phyloP scores from a whole-genome alignment of 2,888 invertebrate genomes.

The Sminthurinus aureus region DNA sequence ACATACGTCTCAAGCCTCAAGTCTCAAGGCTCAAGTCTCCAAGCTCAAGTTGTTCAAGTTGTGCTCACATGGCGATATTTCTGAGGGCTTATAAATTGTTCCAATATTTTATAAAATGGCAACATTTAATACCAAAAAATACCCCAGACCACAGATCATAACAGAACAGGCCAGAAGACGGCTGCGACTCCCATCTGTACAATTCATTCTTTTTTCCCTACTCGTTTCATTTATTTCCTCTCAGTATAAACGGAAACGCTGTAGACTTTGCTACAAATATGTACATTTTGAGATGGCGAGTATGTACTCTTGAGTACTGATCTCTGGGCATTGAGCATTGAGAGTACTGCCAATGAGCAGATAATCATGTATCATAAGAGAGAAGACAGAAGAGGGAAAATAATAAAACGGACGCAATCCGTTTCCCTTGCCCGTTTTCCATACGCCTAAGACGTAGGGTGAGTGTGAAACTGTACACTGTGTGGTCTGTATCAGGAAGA shows the following conservation, averaged over 20 bases:
- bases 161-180: background rate
- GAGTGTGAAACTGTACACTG: background rate
- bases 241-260: background rate
- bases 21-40: background rate
- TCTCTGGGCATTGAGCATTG: background rate
- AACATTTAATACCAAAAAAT: conserved; percentile 8
- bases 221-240: background rate
- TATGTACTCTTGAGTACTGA: background rate
- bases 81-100: conserved; percentile 9
- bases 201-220: background rate
- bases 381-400: background rate
- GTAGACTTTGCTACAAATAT: background rate
- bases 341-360: background rate
- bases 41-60: background rate
- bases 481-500: background rate
- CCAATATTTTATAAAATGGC: conserved; percentile 20
- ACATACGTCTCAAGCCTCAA: background rate
- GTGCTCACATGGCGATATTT: background rate
- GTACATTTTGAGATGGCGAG: background rate
- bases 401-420: too few relatives aligned
- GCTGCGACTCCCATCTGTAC: background rate
- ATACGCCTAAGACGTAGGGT: background rate
- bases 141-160: background rate
- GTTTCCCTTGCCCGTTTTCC: background rate
- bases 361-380: background rate